Evolutionary conservation across 2,113 vertebrate species (phyloP).

Genomic region (Microtus montanus): DNA sequence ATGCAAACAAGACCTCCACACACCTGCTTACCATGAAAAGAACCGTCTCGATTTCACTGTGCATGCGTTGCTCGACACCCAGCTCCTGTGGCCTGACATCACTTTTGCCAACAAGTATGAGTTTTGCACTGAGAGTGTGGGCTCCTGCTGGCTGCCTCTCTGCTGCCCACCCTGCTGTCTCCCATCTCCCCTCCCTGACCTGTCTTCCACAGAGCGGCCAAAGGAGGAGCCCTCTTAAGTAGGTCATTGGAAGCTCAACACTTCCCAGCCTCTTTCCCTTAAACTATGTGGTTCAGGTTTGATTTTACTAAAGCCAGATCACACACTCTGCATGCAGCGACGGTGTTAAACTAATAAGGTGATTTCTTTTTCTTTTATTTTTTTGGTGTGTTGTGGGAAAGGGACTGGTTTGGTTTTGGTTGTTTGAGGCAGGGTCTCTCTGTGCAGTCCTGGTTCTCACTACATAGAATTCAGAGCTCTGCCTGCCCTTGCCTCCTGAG

Average conservation of each 20-base stretch:
- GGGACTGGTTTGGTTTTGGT: not conserved
- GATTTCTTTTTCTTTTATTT: not conserved
- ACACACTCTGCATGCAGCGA: not conserved
- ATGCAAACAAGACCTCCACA: not conserved
- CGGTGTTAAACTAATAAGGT: not conserved
- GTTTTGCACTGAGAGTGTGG: not conserved
- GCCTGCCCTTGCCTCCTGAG: not conserved
- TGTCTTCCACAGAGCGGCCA: not conserved
- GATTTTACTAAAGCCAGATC: not conserved
- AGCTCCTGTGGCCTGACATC: not conserved
- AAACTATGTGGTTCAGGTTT: not conserved
- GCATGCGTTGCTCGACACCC: not conserved
- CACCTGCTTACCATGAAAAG: not conserved
- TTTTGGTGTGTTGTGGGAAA: not conserved
- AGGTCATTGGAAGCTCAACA: not conserved
- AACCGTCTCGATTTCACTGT: not conserved
- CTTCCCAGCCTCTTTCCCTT: not conserved
- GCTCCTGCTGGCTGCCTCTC: not conserved
- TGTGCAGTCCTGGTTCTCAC: not conserved
- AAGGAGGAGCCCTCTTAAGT: not conserved
- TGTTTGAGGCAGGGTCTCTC: not conserved
- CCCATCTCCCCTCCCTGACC: not conserved
- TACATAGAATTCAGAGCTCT: not conserved
- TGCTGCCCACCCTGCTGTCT: not conserved
- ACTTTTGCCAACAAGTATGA: slow-evolving; percentile 5